A percentile compares a stretch with the other conserved stretches of the same genome.
These are phyloP conservation scores for Microcebus tavaratra DNA, from an alignment of 2,113 vertebrate genomes.

Conservation along the genomic window DNA sequence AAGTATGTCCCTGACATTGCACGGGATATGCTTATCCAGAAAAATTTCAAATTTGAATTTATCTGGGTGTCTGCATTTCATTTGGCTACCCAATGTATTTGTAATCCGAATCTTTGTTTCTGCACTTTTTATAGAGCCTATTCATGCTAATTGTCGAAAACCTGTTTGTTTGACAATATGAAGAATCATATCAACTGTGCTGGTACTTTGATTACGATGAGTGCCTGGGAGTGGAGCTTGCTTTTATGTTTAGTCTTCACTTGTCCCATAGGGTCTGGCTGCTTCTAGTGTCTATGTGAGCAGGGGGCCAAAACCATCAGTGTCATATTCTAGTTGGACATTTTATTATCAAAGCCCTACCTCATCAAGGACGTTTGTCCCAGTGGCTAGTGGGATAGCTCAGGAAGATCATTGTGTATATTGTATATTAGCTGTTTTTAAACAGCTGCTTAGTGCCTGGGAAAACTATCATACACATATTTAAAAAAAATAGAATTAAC, in stretches of 20 bases:
- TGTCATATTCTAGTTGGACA: not conserved
- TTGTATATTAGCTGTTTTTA: not conserved
- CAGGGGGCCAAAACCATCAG: not conserved
- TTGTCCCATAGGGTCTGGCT: not conserved
- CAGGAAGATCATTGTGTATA: not conserved
- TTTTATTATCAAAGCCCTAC: not conserved
- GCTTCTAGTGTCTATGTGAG: not conserved
- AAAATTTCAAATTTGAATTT: not conserved
- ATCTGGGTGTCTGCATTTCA: not conserved
- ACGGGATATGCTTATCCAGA: not conserved
- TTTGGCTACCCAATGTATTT: not conserved
- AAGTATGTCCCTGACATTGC: not conserved
- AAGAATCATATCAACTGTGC: not conserved
- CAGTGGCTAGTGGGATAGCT: not conserved
- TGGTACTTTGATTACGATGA: not conserved
- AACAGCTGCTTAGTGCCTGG: constrained; percentile 58
- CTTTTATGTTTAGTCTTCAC: not conserved
- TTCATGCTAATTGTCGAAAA: not conserved
- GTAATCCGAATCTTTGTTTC: not conserved
- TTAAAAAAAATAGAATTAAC: not conserved
- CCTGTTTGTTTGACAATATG: not conserved
- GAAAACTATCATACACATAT: not conserved
- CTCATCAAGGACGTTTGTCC: not conserved
- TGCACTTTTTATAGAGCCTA: not conserved
- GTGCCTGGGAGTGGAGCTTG: not conserved